A percentile compares a stretch with the other conserved stretches of the same genome.
These are phyloP conservation scores for Geodia barretti DNA, from an alignment of 37 sponge, comb jelly and placozoan species.

Conservation along the genomic window DNA sequence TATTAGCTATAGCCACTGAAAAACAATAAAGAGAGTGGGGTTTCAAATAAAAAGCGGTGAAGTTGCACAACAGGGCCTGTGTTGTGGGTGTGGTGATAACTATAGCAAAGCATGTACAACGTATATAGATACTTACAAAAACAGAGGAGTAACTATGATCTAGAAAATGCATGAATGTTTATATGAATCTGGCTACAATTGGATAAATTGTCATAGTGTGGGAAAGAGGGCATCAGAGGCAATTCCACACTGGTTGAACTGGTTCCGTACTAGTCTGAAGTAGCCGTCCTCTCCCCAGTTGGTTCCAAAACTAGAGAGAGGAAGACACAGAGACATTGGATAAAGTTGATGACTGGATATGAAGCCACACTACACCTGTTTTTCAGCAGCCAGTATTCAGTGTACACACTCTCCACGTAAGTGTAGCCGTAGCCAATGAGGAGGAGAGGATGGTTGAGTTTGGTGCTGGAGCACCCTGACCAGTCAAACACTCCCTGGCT, in stretches of 20 bases:
- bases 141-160: too few relatives aligned
- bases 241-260: neutral
- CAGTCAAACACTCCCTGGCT: slow-evolving; percentile 46
- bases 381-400: slow-evolving; percentile 87
- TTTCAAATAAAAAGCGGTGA: too few relatives aligned
- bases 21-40: too few relatives aligned
- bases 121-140: too few relatives aligned
- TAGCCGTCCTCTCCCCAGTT: neutral
- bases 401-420: slow-evolving; percentile 7
- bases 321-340: neutral
- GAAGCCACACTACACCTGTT: slow-evolving; percentile 42
- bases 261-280: neutral
- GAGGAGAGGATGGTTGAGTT: slow-evolving; percentile 37
- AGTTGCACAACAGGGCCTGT: too few relatives aligned
- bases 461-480: slow-evolving; percentile 45
- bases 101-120: too few relatives aligned
- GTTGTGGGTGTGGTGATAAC: too few relatives aligned
- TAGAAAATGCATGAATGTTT: too few relatives aligned
- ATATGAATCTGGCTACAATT: too few relatives aligned
- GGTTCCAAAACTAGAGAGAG: neutral
- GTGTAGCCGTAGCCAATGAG: slow-evolving; percentile 50
- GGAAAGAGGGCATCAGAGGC: neutral
- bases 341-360: neutral
- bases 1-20: too few relatives aligned
- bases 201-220: neutral